Percentiles rank a stretch among this genome's conserved stretches.
These are phyloP conservation scores for Eurosta solidaginis DNA, from an alignment of 1,140 invertebrate species.

Conservation along the genomic window DNA sequence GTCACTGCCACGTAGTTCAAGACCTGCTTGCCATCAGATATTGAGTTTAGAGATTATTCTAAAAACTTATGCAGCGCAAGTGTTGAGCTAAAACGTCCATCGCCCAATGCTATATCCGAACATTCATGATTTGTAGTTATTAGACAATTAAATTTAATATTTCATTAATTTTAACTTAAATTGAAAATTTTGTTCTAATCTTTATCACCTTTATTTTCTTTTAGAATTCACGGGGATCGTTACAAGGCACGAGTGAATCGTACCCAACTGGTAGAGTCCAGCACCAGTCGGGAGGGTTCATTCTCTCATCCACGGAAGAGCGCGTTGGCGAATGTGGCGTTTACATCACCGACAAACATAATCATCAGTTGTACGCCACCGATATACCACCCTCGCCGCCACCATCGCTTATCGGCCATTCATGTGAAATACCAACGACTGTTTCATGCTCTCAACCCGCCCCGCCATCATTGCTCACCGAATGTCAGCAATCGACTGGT, in stretches of 20 bases:
- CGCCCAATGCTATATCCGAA: too few species aligned
- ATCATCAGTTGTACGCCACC: constrained; percentile 11
- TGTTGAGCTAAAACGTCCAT: too few species aligned
- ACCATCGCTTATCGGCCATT: constrained; percentile 48
- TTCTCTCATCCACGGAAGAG: constrained; percentile 46
- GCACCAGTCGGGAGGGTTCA: constrained; percentile 58
- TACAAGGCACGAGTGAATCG: constrained; percentile 60
- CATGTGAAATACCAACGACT: constrained; percentile 58
- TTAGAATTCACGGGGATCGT: constrained; percentile 62
- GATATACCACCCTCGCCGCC: constrained; percentile 36
- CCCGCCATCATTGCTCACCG: constrained; percentile 36
- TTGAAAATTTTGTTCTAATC: neutral
- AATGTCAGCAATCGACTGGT: constrained; percentile 53
- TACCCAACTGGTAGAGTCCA: constrained; percentile 59
- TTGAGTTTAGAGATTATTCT: too few species aligned
- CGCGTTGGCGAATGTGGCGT: constrained; percentile 11
- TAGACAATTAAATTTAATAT: neutral
- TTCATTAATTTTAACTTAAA: constrained; percentile 1
- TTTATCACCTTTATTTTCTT: constrained; percentile 10
- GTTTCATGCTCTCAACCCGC: constrained; percentile 38
- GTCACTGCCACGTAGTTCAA: too few species aligned
- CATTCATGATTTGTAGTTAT: neutral
- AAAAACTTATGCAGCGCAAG: too few species aligned
- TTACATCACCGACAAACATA: constrained; percentile 37
- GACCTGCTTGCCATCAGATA: too few species aligned